Base-by-base conservation (phyloP, 2,797 vertebrate genomes). In the Thaleichthys pacificus region DNA sequence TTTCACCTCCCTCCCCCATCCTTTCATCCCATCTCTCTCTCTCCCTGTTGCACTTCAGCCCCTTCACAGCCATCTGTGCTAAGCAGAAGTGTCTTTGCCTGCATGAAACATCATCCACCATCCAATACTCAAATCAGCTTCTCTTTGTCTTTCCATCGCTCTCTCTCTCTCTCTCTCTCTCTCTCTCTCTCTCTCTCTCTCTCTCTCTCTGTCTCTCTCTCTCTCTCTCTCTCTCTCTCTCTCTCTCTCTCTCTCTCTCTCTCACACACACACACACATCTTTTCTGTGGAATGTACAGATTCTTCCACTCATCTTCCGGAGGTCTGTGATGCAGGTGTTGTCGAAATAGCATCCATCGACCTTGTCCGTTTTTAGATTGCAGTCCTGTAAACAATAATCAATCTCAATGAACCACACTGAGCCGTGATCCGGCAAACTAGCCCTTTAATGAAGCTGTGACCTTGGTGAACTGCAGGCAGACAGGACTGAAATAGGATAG, bases 291-390 rank as follows among this genome's bases (percentile, higher is more conserved):
- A 79, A 73, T 54, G 14, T 24, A 26, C 38, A 71, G 66, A 81
- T 70, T 74, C 30, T 54, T 35, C 32, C 7, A 78, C 80, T 87
- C 73, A 1, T 74, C 72, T 83, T 79, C 70, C 80, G 71, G 70
- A 61, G 66, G 42, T 71, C 60, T n/a, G 61, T 66, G 74, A 76
- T 74, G 66, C 4, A n/a, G 62, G 22, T 6, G 54, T 65, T 47
- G 6, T 69, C 49, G 75, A 66, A 73, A 61, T 17, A 58, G 61
- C 77, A 88, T 88, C 3, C 71, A 87, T 86, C 81, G 61, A 67
- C 71, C 66, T 62, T 72, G 72, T 83, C 82, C 83, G 84, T 87
- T 81, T 80, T 85, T 88, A 88, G 62, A 58, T 21, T 1, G 14
- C 67, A 32, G 54, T 79, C 56, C 42, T 78, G 71, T 61, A 78